Conservation (phyloP, 2,113 vertebrate genomes). For the Megaceryle torquata region DNA sequence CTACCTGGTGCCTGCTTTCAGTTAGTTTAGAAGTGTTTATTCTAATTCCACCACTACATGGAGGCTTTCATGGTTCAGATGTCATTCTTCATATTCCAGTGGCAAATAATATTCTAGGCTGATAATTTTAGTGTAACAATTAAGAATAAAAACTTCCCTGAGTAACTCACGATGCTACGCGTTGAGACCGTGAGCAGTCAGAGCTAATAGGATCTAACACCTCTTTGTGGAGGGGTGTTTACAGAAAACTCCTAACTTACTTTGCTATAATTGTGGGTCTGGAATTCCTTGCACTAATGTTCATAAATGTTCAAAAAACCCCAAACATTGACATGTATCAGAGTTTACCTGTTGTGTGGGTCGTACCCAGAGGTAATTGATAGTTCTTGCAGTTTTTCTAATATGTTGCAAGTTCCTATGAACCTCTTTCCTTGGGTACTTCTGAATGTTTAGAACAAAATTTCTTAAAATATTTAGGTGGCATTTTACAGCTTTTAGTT, state of each 20-base stretch:
- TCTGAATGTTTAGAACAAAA: not conserved
- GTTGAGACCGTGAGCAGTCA: not conserved
- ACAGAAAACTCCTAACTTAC: not conserved
- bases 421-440: not conserved
- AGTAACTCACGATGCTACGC: not conserved
- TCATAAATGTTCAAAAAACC: fast-evolving
- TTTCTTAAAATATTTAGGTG: not conserved
- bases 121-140: not conserved
- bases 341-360: not conserved
- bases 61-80: not conserved
- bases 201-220: not conserved
- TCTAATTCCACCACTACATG: not conserved
- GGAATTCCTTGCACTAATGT: not conserved
- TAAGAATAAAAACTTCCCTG: not conserved
- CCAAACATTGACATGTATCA: not conserved
- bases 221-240: not conserved
- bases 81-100: not conserved
- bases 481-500: not conserved
- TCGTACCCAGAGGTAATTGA: not conserved
- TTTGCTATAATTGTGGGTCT: not conserved
- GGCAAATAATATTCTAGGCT: not conserved
- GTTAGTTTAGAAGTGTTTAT: not conserved
- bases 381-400: not conserved
- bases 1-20: not conserved
- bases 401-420: not conserved